A percentile compares a stretch with the other conserved stretches of the same genome.
Conservation (phyloP, 1,140 invertebrate species). For the Philotrypesis tridentata region DNA sequence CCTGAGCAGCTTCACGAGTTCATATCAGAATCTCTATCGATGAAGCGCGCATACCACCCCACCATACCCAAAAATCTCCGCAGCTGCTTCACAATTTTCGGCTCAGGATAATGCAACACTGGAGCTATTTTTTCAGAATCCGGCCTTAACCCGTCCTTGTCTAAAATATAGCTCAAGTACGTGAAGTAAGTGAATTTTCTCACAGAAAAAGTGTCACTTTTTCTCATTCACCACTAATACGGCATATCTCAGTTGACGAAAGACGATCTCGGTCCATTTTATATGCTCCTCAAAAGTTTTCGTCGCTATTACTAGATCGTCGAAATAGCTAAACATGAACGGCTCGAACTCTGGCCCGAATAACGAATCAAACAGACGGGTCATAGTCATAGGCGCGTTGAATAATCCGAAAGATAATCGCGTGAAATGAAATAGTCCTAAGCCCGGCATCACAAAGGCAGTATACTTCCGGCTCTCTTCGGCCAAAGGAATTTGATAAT, state of each 20-base stretch:
- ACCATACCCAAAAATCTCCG: constrained; percentile 57
- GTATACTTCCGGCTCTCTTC: neutral
- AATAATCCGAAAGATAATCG: neutral
- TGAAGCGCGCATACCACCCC: too few species aligned
- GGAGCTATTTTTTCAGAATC: constrained; percentile 28
- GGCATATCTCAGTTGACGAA: neutral
- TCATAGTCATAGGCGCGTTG: neutral
- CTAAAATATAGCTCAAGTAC: neutral
- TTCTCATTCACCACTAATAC: neutral
- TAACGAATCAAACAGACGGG: neutral
- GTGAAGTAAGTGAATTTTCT: too few species aligned
- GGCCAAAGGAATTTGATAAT: constrained; percentile 59
- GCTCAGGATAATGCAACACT: constrained; percentile 48
- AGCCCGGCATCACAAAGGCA: neutral
- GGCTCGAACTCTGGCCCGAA: constrained; percentile 20
- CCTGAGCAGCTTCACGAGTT: too few species aligned
- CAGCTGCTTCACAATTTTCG: constrained; percentile 54
- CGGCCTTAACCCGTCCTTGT: neutral
- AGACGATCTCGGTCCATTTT: too few species aligned
- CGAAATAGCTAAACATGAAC: too few species aligned
- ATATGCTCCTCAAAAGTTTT: constrained; percentile 2
- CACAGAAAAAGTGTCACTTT: too few species aligned
- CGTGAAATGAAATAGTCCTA: neutral
- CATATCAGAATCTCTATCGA: too few species aligned
- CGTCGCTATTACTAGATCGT: constrained; percentile 22